phyloP scores from a whole-genome alignment of 2,888 invertebrate species.

The Pardosa pseudoannulata region DNA sequence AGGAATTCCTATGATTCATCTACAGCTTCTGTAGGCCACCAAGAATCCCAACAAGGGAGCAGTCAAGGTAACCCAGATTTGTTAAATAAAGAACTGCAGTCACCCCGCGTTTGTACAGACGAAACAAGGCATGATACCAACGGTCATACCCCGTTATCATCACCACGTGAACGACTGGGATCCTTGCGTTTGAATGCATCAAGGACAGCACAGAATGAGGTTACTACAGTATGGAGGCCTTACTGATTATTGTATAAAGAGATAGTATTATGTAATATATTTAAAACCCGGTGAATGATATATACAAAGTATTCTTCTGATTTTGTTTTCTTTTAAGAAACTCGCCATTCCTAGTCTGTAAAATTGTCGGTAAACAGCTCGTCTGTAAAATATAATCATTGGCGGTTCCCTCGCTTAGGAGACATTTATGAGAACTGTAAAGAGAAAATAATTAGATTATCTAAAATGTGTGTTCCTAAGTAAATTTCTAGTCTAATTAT shows the following conservation, averaged over 20 bases:
- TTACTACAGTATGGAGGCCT: constrained; percentile 74
- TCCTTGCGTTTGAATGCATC: constrained; percentile 27
- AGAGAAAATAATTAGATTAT: no score
- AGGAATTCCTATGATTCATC: constrained; percentile 66
- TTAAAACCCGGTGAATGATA: constrained; percentile 19
- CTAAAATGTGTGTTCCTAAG: no score
- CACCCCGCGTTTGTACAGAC: constrained; percentile 26
- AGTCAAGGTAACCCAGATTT: constrained; percentile 3
- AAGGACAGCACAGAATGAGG: constrained; percentile 62
- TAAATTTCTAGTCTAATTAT: no score
- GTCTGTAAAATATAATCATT: neutral
- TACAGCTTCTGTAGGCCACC: constrained; percentile 37
- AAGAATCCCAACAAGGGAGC: constrained; percentile 6
- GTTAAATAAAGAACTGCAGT: constrained; percentile 44
- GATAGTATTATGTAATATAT: constrained; percentile 11
- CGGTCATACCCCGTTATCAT: constrained; percentile 33
- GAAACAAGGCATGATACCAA: constrained; percentile 39
- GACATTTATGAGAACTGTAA: no score
- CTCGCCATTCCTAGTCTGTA: neutral
- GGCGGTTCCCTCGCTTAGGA: neutral
- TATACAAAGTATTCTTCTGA: neutral
- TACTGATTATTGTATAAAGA: constrained; percentile 64
- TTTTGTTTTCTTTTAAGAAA: neutral
- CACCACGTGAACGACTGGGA: constrained; percentile 34
- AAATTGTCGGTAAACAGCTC: neutral